These are phyloP conservation scores for Trachythela sp. DNA, from an alignment of 64 coral and sea anemone genomes.

Conservation along the genomic window DNA sequence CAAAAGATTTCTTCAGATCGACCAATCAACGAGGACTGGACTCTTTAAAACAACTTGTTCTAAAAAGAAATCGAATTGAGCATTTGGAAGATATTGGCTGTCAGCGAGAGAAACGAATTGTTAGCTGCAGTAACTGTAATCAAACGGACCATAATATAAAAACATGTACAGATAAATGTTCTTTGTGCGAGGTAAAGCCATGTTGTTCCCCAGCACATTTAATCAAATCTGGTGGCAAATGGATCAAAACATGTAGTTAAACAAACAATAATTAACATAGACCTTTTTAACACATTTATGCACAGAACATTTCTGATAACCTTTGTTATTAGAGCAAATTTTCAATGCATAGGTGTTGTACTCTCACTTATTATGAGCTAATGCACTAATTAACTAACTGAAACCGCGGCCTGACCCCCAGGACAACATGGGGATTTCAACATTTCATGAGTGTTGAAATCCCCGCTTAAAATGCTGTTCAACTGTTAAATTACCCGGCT, in stretches of 20 bases:
- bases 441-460: too few species aligned
- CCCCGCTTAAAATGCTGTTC: too few species aligned
- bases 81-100: conserved; percentile 15
- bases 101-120: neutral
- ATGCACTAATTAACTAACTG: too few species aligned
- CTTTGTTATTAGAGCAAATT: neutral
- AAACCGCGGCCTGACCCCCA: too few species aligned
- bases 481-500: too few species aligned
- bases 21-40: conserved; percentile 13
- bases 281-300: neutral
- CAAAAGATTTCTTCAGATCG: conserved; percentile 10
- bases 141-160: neutral
- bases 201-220: conserved; percentile 18
- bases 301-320: neutral
- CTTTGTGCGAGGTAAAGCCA: neutral
- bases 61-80: conserved; percentile 6
- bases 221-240: conserved; percentile 10
- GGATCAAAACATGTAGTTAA: conserved; percentile 1
- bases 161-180: conserved; percentile 6
- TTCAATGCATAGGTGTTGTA: neutral
- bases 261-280: neutral
- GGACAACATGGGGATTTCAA: too few species aligned
- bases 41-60: neutral
- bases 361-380: neutral
- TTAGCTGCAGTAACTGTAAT: conserved; percentile 11